Evolutionary conservation across 2,113 vertebrate genomes (phyloP).

Genomic region (Microcebus ravelobensis): DNA sequence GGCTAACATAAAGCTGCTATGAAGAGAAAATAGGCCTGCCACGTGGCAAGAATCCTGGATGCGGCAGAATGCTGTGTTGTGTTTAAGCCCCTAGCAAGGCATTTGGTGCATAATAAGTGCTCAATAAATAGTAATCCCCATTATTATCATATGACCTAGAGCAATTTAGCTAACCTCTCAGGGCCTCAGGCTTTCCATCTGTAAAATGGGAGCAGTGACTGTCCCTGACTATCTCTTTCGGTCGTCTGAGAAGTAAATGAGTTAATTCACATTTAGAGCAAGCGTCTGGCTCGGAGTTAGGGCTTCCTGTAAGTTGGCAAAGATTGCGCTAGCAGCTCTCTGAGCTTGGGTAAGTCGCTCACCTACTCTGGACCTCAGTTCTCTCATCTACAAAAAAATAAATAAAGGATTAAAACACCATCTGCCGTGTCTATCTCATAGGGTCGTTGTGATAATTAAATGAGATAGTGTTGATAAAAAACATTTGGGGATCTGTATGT

Average conservation of each 20-base stretch:
- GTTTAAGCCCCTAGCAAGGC: neutral
- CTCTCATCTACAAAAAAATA: slow-evolving; percentile 40
- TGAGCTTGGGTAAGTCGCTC: neutral
- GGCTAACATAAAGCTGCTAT: neutral
- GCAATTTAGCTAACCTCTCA: neutral
- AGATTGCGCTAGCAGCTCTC: neutral
- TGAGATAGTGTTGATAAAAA: slow-evolving; percentile 52
- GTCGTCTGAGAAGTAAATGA: neutral
- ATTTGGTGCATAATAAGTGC: neutral
- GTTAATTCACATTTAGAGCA: neutral
- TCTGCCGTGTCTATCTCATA: slow-evolving; percentile 39
- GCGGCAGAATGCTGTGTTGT: too few species aligned
- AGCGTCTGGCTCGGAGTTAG: neutral
- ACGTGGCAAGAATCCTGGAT: neutral
- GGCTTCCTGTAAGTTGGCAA: neutral
- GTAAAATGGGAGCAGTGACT: slow-evolving; percentile 10
- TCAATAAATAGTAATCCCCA: neutral
- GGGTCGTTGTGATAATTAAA: slow-evolving; percentile 56
- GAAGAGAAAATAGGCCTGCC: neutral
- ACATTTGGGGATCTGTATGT: neutral
- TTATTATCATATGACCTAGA: neutral
- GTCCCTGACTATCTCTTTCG: neutral
- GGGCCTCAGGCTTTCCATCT: slow-evolving; percentile 25
- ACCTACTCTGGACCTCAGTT: neutral
- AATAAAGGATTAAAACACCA: slow-evolving; percentile 48